Conservation (phyloP, 2,888 invertebrate species). For the Tanytarsus gracilentus region DNA sequence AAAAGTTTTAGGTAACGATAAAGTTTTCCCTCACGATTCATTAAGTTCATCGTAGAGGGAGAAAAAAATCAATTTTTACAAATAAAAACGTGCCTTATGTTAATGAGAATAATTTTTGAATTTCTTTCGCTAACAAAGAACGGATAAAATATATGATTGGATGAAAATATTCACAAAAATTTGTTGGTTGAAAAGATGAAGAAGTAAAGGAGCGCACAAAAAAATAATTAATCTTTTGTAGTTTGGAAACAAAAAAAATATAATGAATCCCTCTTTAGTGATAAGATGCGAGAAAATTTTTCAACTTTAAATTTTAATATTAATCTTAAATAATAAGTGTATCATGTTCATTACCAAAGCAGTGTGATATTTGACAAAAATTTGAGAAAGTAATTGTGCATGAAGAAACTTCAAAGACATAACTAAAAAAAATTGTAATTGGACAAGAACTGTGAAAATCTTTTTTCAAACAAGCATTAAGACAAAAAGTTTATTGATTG, state of each 20-base stretch:
- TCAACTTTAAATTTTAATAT: neutral
- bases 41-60: too few relatives aligned
- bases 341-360: conserved; percentile 20
- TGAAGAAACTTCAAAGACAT: conserved; percentile 7
- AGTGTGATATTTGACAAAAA: conserved; percentile 18
- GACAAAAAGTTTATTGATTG: neutral
- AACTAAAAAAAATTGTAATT: neutral
- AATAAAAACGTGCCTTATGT: conserved; percentile 1
- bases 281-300: neutral
- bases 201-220: too few relatives aligned
- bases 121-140: too few relatives aligned
- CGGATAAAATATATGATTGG: neutral
- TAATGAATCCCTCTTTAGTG: too few relatives aligned
- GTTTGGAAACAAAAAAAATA: neutral
- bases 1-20: too few relatives aligned
- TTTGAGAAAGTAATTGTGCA: conserved; percentile 4
- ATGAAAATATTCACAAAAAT: neutral
- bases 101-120: too few relatives aligned
- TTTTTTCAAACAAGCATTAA: neutral
- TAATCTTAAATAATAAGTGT: neutral
- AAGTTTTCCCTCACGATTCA: too few relatives aligned
- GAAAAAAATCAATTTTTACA: neutral
- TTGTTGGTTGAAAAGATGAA: too few relatives aligned
- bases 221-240: too few relatives aligned
- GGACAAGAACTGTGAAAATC: conserved; percentile 10